These are phyloP conservation scores for Gnathonemus longibarbis DNA, from an alignment of 2,113 vertebrate species.

Conservation along the genomic window DNA sequence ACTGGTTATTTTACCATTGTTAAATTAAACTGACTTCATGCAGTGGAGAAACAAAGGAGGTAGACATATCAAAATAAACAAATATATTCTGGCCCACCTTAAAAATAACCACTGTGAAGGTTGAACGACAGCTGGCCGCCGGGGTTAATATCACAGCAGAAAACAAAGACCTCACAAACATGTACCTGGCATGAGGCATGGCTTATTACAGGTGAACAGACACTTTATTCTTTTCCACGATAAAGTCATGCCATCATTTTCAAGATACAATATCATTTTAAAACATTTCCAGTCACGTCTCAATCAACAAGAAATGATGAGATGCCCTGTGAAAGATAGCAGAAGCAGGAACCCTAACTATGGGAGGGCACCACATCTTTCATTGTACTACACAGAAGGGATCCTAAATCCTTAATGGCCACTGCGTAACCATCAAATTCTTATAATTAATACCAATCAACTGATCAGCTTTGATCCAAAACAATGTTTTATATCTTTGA, in stretches of 20 bases:
- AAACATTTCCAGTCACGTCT: constrained; percentile 25
- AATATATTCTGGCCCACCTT: constrained; percentile 11
- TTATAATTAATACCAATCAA: not conserved
- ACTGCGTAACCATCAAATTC: not conserved
- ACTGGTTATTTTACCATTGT: not conserved
- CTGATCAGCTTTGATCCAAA: not conserved
- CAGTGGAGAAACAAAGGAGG: not conserved
- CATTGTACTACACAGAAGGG: not conserved
- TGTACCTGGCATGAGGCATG: not conserved
- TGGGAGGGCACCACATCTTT: not conserved
- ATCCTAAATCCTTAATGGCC: not conserved
- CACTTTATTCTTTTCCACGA: not conserved
- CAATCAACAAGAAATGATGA: constrained; percentile 16
- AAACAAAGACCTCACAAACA: not conserved
- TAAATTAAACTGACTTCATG: not conserved
- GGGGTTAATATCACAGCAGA: not conserved
- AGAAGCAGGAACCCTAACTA: not conserved
- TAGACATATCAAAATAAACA: not conserved
- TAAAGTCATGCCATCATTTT: constrained; percentile 4
- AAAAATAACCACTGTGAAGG: constrained; percentile 5
- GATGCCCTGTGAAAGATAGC: not conserved
- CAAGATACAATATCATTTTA: constrained; percentile 4
- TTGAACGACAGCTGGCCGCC: not conserved
- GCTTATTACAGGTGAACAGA: constrained; percentile 1
- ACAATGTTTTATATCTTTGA: not conserved